Percentiles rank a stretch among this genome's conserved stretches.
Evolutionary conservation across 2,888 invertebrate species (phyloP).

Genomic region (Mechanitis mazaeus): DNA sequence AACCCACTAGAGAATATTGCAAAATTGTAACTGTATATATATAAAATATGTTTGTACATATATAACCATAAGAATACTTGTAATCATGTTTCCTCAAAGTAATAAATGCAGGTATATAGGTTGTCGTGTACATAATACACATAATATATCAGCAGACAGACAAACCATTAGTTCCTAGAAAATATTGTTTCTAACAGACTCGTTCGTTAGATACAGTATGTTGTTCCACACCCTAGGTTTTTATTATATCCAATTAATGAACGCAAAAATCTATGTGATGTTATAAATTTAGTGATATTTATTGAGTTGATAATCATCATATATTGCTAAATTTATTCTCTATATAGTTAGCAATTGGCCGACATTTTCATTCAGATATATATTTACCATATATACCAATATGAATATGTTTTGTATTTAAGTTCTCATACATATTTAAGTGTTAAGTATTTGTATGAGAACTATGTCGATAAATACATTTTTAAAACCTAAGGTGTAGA

Average conservation of each 20-base stretch:
- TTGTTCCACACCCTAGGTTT: constrained; percentile 30
- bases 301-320: too few species aligned
- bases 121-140: too few species aligned
- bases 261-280: constrained; percentile 10
- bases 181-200: neutral
- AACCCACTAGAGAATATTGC: too few species aligned
- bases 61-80: neutral
- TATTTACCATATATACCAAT: too few species aligned
- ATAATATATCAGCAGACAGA: neutral
- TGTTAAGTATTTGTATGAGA: too few species aligned
- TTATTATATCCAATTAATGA: constrained; percentile 28
- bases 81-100: neutral
- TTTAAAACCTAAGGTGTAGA: too few species aligned
- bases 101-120: neutral
- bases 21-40: neutral
- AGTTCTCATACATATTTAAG: too few species aligned
- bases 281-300: neutral
- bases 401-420: too few species aligned
- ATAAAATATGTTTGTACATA: neutral
- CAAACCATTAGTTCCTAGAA: neutral
- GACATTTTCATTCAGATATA: too few species aligned
- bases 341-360: too few species aligned
- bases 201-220: constrained; percentile 25
- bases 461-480: too few species aligned
- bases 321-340: too few species aligned